phyloP scores from a whole-genome alignment of 2,113 vertebrate genomes.

The Ivindomyrus marchei region DNA sequence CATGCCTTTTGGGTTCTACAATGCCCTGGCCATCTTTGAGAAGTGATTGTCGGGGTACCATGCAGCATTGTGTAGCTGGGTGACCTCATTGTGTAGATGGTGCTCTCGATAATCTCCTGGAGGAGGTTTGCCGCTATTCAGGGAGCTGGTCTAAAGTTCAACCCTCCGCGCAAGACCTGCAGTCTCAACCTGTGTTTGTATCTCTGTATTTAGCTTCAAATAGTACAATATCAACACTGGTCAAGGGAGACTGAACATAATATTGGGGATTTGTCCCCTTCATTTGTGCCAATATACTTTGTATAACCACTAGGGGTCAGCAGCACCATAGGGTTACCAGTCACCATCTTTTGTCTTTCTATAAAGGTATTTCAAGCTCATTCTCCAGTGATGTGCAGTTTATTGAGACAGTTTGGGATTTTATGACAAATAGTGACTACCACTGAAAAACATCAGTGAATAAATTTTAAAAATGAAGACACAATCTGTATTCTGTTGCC shows the following conservation, averaged over 20 bases:
- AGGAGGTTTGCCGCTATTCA: background rate
- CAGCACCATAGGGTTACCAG: background rate
- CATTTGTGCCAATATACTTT: background rate
- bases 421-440: background rate
- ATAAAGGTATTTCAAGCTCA: background rate
- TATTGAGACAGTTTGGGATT: background rate
- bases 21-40: background rate
- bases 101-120: background rate
- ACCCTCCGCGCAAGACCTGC: background rate
- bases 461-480: background rate
- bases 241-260: background rate
- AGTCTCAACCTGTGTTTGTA: background rate
- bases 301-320: background rate
- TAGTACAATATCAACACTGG: background rate
- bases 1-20: background rate
- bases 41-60: background rate
- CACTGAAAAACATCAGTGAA: background rate
- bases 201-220: background rate
- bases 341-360: background rate
- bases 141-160: background rate
- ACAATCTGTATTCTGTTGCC: background rate
- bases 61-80: background rate
- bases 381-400: background rate
- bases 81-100: background rate
- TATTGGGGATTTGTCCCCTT: background rate